These are phyloP conservation scores for Eulithis testata DNA, from an alignment of 2,888 invertebrate species.

Conservation along the genomic window DNA sequence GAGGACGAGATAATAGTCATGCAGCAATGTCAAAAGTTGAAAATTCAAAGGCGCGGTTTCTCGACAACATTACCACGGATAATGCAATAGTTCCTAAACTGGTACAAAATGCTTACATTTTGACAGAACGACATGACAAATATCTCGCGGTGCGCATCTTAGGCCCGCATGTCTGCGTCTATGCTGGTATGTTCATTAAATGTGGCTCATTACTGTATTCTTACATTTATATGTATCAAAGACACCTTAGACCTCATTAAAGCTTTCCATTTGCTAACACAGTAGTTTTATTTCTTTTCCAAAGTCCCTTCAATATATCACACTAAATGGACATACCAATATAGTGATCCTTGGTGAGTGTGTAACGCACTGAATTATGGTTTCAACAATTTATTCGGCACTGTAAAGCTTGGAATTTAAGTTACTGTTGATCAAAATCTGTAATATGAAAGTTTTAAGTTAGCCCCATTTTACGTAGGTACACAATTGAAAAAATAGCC, in stretches of 20 bases:
- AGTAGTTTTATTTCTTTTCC: conserved; percentile 75
- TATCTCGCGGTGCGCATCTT: no score
- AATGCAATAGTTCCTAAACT: no score
- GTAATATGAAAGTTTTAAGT: conserved; percentile 53
- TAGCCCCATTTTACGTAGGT: conserved; percentile 47
- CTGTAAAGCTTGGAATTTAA: conserved; percentile 37
- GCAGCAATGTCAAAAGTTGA: no score
- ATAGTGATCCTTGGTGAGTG: conserved; percentile 59
- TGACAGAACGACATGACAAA: no score
- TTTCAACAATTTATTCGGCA: conserved; percentile 23
- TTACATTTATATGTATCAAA: conserved; percentile 64
- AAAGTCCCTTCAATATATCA: conserved; percentile 51
- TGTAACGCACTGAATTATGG: conserved; percentile 25
- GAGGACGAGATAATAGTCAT: no score
- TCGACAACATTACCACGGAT: no score
- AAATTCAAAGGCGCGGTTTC: no score
- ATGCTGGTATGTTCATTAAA: conserved; percentile 80
- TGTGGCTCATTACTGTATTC: conserved; percentile 59
- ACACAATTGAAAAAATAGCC: conserved; percentile 30
- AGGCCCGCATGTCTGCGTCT: conserved; percentile 52
- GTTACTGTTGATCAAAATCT: conserved; percentile 59
- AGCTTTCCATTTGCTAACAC: conserved; percentile 70
- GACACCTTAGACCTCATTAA: conserved; percentile 76
- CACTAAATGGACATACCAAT: conserved; percentile 75
- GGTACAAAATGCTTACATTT: no score